These are phyloP conservation scores for Stenurella melanura DNA, from an alignment of 2,888 invertebrate genomes.

Conservation along the genomic window DNA sequence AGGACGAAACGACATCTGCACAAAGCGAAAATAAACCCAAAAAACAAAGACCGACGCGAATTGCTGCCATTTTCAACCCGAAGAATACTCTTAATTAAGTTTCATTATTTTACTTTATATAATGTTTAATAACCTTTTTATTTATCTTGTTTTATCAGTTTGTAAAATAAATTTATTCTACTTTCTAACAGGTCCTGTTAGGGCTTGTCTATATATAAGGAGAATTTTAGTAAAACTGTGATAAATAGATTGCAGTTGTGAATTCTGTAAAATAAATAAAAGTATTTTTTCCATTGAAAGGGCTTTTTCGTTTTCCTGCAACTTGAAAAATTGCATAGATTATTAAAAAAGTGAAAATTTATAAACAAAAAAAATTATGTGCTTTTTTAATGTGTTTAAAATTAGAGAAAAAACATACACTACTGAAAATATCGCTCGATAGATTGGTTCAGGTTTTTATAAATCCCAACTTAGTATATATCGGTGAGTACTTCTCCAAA, in stretches of 20 bases:
- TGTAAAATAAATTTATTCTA: neutral
- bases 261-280: neutral
- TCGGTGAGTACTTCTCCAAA: neutral
- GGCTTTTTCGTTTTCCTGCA: neutral
- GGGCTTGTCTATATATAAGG: neutral
- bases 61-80: constrained; percentile 67
- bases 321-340: no score
- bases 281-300: constrained; percentile 19
- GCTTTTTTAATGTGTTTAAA: no score
- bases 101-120: constrained; percentile 8
- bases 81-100: neutral
- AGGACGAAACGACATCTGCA: constrained; percentile 40
- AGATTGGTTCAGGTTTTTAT: no score
- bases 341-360: no score
- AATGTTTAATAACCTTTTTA: neutral
- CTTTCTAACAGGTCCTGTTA: neutral
- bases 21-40: constrained; percentile 48
- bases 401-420: no score
- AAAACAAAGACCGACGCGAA: constrained; percentile 64
- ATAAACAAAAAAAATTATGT: no score
- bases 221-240: constrained; percentile 16
- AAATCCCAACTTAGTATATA: no score
- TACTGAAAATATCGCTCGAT: no score
- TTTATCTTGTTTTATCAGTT: neutral
- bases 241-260: constrained; percentile 9